A percentile compares a stretch with the other conserved stretches of the same genome.
phyloP scores from a whole-genome alignment of 2,113 vertebrate species.

The Fregetta grallaria region DNA sequence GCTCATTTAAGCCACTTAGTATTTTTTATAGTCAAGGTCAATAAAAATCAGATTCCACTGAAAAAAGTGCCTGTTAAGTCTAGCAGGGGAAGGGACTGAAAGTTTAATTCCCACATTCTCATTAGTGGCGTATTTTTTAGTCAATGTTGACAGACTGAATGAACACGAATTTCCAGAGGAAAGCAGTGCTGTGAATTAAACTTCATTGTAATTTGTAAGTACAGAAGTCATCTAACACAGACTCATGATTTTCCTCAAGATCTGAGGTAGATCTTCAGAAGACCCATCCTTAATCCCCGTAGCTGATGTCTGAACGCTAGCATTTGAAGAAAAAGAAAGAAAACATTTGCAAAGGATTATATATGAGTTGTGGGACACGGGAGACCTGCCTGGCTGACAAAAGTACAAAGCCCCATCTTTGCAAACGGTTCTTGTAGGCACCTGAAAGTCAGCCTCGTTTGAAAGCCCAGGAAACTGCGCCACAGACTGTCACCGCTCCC shows the following conservation, averaged over 20 bases:
- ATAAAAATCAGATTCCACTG: slow-evolving; percentile 34
- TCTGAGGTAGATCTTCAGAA: slow-evolving; percentile 17
- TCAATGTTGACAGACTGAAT: slow-evolving; percentile 36
- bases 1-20: slow-evolving; percentile 55
- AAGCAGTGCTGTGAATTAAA: slow-evolving; percentile 4
- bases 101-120: slow-evolving; percentile 35
- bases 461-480: neutral
- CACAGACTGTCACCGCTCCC: neutral
- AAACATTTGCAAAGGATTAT: slow-evolving; percentile 37
- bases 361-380: neutral
- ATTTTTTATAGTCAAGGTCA: slow-evolving; percentile 47
- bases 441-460: neutral
- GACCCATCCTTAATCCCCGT: neutral
- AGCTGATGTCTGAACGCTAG: neutral
- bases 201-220: neutral
- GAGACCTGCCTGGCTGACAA: slow-evolving; percentile 2
- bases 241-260: slow-evolving; percentile 18
- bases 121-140: neutral
- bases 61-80: neutral
- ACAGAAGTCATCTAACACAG: neutral
- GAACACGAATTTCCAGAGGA: neutral
- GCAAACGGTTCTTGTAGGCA: neutral
- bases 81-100: neutral
- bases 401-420: neutral
- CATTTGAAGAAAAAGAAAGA: slow-evolving; percentile 48